These are phyloP conservation scores for Falcunculus frontatus DNA, from an alignment of 2,113 vertebrate genomes.

Conservation along the genomic window DNA sequence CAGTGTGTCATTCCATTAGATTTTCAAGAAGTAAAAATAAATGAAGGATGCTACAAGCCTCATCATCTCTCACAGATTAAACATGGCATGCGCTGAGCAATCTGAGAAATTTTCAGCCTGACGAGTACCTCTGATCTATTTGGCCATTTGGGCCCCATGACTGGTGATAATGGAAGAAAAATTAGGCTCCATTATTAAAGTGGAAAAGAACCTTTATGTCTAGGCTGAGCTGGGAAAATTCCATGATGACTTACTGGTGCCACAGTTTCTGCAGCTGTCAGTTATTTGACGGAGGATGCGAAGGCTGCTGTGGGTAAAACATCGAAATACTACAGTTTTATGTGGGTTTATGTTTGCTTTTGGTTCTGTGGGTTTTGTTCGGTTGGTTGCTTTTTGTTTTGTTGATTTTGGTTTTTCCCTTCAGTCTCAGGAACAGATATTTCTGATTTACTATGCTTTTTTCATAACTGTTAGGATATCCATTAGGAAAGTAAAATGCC, in stretches of 20 bases:
- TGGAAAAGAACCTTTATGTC: background rate
- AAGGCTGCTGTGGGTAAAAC: background rate
- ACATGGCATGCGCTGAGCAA: fast-evolving
- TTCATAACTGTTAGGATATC: background rate
- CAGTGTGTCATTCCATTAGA: background rate
- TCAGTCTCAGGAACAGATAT: background rate
- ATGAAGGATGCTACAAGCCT: background rate
- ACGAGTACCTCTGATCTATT: background rate
- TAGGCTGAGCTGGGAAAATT: background rate
- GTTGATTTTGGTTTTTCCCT: background rate
- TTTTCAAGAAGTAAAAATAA: background rate
- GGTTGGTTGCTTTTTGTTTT: background rate
- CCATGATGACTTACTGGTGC: background rate
- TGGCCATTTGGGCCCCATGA: background rate
- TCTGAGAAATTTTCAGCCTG: background rate
- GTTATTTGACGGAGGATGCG: background rate
- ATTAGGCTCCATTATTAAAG: background rate
- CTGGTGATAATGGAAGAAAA: background rate
- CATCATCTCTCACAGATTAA: background rate
- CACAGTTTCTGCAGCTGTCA: background rate
- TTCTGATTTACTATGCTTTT: background rate
- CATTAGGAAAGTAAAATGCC: background rate
- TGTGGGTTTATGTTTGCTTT: background rate
- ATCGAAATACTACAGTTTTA: background rate
- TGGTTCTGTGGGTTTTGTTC: background rate